A percentile compares a stretch with the other conserved stretches of the same genome.
phyloP scores from a whole-genome alignment of 1,140 invertebrate species.

The Formica selysi region DNA sequence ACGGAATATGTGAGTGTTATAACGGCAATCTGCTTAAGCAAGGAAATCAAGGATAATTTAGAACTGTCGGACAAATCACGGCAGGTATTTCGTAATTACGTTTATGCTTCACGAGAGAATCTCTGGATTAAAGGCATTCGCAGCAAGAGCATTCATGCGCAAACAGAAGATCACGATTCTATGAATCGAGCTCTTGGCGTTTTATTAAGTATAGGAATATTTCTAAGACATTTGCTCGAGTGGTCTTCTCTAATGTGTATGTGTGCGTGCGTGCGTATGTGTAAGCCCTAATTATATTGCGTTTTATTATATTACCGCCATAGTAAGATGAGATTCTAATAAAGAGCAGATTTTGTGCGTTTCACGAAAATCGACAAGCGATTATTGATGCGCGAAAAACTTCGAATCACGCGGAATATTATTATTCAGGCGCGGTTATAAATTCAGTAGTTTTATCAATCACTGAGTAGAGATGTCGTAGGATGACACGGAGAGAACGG shows the following conservation, averaged over 20 bases:
- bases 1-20: background rate
- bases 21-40: background rate
- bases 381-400: constrained; percentile 30
- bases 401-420: constrained; percentile 32
- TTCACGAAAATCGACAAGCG: constrained; percentile 41
- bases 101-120: background rate
- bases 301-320: constrained; percentile 9
- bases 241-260: constrained; percentile 5
- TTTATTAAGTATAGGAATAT: constrained; percentile 18
- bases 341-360: constrained; percentile 3
- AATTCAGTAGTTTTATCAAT: constrained; percentile 66
- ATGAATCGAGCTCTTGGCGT: background rate
- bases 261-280: too few species aligned
- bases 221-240: constrained; percentile 18
- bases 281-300: constrained; percentile 5
- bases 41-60: constrained; percentile 21
- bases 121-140: background rate
- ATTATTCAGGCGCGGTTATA: constrained; percentile 13
- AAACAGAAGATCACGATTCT: constrained; percentile 1
- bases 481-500: background rate
- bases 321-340: background rate
- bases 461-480: constrained; percentile 64
- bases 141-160: background rate
- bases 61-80: background rate
- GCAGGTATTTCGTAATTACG: background rate